These are phyloP conservation scores for Tupaia tana DNA, from an alignment of 2,113 vertebrate genomes.

Conservation along the genomic window DNA sequence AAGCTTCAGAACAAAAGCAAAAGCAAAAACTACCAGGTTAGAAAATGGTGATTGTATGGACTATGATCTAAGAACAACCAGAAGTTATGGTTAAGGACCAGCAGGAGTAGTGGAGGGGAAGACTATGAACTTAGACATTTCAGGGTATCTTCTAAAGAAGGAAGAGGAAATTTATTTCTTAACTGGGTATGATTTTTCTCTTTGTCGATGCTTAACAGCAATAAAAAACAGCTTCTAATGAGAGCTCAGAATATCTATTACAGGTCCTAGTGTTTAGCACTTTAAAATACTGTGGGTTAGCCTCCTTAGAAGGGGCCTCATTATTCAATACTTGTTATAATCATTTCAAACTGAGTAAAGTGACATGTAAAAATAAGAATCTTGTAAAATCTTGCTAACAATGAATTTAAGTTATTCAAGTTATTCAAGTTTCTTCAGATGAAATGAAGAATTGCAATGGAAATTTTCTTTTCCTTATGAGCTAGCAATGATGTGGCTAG, in stretches of 20 bases:
- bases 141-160: neutral
- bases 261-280: neutral
- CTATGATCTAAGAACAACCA: neutral
- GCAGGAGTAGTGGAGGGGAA: neutral
- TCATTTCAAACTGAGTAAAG: slow-evolving; percentile 29
- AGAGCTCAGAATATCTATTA: neutral
- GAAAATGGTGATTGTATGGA: neutral
- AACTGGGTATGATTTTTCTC: neutral
- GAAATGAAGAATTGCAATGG: neutral
- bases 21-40: neutral
- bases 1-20: neutral
- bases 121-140: neutral
- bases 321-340: slow-evolving; percentile 41
- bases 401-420: slow-evolving; percentile 35
- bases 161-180: neutral
- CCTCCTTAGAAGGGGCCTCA: neutral
- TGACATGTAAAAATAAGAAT: slow-evolving; percentile 4
- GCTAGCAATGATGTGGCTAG: neutral
- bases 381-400: slow-evolving; percentile 44
- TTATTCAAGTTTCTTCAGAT: neutral
- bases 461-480: slow-evolving; percentile 11
- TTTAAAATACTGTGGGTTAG: neutral
- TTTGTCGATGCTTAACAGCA: neutral
- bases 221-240: slow-evolving; percentile 50
- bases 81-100: neutral